Evolutionary conservation across 2,113 vertebrate genomes (phyloP).

Genomic region (Peromyscus leucopus): DNA sequence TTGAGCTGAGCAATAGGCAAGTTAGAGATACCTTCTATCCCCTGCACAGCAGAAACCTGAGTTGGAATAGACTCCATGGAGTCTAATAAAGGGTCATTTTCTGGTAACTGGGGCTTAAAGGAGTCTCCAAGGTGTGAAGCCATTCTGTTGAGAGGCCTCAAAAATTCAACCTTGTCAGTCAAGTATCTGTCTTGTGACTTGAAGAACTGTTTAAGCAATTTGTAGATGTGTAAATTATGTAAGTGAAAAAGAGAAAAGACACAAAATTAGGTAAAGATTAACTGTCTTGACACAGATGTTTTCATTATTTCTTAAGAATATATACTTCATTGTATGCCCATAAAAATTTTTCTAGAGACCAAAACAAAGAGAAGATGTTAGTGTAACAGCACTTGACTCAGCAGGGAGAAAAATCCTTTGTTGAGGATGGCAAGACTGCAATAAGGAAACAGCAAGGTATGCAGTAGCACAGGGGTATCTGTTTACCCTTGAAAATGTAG

Average conservation of each 20-base stretch:
- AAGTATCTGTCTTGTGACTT: too few species aligned
- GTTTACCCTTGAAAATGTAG: not conserved
- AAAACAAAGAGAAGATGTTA: not conserved
- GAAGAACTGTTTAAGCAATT: too few species aligned
- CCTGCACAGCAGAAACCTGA: not conserved
- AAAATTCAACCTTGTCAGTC: too few species aligned
- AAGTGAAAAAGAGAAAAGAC: too few species aligned
- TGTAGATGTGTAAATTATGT: too few species aligned
- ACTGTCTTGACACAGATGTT: not conserved
- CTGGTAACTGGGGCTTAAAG: not conserved
- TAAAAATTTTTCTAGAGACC: not conserved
- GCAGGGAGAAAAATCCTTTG: not conserved
- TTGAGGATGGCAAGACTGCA: not conserved
- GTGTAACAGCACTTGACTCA: not conserved
- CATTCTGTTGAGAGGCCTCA: not conserved
- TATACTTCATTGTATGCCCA: not conserved
- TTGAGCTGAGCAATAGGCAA: too few species aligned
- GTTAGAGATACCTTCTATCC: not conserved
- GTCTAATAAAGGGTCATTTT: not conserved
- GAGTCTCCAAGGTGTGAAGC: conserved; percentile 3
- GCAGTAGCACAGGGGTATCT: not conserved
- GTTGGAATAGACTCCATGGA: not conserved
- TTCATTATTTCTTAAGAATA: not conserved
- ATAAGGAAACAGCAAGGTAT: not conserved
- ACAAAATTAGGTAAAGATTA: too few species aligned